phyloP scores from a whole-genome alignment of 2,113 vertebrate genomes.

The Tragelaphus strepsiceros region DNA sequence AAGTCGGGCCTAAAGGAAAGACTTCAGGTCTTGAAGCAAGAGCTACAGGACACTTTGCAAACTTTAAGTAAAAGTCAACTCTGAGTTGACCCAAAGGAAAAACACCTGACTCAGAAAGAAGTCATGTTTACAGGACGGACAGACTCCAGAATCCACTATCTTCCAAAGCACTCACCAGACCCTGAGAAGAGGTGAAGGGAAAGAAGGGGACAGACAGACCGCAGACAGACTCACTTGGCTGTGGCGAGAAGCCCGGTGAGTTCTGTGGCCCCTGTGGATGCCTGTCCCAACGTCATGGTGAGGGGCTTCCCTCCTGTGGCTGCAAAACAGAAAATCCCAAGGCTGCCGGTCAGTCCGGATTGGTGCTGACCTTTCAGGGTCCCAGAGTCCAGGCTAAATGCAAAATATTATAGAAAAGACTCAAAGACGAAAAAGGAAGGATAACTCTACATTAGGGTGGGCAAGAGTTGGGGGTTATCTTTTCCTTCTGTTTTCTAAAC shows the following conservation, averaged over 20 bases:
- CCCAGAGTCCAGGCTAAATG: background rate
- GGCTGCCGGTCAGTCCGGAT: background rate
- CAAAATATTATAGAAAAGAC: background rate
- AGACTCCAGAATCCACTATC: background rate
- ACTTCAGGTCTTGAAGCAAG: background rate
- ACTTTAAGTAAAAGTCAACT: conserved; percentile 4
- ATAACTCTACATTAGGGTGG: background rate
- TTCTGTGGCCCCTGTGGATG: conserved; percentile 86
- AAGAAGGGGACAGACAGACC: background rate
- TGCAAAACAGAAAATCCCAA: conserved; percentile 46
- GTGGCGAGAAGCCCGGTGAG: conserved; percentile 88
- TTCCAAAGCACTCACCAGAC: background rate
- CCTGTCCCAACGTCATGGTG: conserved; percentile 83
- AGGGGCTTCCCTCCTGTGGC: conserved; percentile 85
- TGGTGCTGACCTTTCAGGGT: background rate
- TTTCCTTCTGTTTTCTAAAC: background rate
- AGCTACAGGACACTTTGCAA: background rate
- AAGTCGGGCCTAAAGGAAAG: background rate
- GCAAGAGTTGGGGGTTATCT: background rate
- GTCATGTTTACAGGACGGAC: background rate
- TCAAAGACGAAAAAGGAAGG: background rate
- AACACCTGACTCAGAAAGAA: background rate
- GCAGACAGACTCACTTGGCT: conserved; percentile 84
- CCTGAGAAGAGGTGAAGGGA: background rate
- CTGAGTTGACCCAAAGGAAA: background rate